phyloP scores from a whole-genome alignment of 2,888 invertebrate genomes.

The Sycophila texana region DNA sequence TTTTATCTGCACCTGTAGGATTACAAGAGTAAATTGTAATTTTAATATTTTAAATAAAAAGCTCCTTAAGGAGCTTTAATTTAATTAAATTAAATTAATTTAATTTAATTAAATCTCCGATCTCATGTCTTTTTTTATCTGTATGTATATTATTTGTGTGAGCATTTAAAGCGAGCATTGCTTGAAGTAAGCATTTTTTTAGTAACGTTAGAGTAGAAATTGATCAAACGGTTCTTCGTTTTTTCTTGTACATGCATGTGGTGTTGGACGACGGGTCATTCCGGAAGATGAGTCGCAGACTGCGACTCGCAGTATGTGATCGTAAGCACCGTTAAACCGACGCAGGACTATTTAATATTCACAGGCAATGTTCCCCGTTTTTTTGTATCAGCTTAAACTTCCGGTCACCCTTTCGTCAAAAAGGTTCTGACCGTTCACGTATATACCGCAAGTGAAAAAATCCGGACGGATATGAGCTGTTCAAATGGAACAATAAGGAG shows the following conservation, averaged over 20 bases:
- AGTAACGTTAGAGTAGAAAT: too few relatives aligned
- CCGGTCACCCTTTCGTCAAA: slow-evolving; percentile 14
- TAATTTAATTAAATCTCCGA: too few relatives aligned
- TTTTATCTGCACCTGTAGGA: too few relatives aligned
- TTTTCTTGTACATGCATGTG: background rate
- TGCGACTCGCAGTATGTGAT: too few relatives aligned
- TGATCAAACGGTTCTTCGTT: background rate
- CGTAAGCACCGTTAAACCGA: background rate
- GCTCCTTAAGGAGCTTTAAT: too few relatives aligned
- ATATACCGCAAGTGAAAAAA: slow-evolving; percentile 16
- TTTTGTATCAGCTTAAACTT: slow-evolving; percentile 32
- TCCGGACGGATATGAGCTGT: slow-evolving; percentile 30
- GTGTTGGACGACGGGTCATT: slow-evolving; percentile 11
- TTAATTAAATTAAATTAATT: too few relatives aligned
- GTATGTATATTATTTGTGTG: too few relatives aligned
- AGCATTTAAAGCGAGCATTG: too few relatives aligned
- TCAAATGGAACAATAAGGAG: slow-evolving; percentile 20
- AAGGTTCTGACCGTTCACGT: background rate
- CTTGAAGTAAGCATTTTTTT: too few relatives aligned
- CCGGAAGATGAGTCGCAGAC: slow-evolving; percentile 10
- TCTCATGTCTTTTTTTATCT: too few relatives aligned
- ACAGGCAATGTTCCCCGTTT: background rate
- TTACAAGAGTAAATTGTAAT: too few relatives aligned
- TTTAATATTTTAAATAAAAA: too few relatives aligned
- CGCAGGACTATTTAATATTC: slow-evolving; percentile 31